Evolutionary conservation across 2,888 invertebrate genomes (phyloP).

Genomic region (Liopterus haemorrhoidalis): DNA sequence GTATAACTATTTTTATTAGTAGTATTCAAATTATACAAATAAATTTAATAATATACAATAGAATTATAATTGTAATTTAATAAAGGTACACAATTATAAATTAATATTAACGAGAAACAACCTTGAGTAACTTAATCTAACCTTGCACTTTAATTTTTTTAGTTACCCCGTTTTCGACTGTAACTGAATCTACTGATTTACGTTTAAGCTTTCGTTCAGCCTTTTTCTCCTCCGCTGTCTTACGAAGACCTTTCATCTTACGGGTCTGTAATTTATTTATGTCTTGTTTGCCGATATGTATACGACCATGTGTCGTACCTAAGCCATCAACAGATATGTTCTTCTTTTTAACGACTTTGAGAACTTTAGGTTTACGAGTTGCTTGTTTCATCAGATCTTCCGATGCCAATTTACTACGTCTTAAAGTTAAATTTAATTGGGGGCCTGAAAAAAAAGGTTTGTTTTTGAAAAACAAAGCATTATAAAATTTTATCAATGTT

Average conservation of each 20-base stretch:
- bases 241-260: conserved; percentile 83
- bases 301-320: conserved; percentile 82
- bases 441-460: conserved; percentile 58
- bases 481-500: too few relatives aligned
- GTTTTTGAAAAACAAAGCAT: neutral
- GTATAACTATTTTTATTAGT: too few relatives aligned
- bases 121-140: too few relatives aligned
- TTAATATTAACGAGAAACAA: too few relatives aligned
- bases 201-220: too few relatives aligned
- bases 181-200: too few relatives aligned
- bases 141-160: too few relatives aligned
- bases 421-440: conserved; percentile 75
- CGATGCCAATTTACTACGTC: conserved; percentile 83
- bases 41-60: too few relatives aligned
- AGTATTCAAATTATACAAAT: too few relatives aligned
- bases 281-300: conserved; percentile 90
- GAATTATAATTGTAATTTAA: too few relatives aligned
- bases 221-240: conserved; percentile 64
- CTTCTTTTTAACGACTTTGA: conserved; percentile 79
- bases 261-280: conserved; percentile 79
- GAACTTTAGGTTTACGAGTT: conserved; percentile 70
- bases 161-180: too few relatives aligned
- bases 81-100: too few relatives aligned
- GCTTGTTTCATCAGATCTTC: conserved; percentile 82
- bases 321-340: conserved; percentile 82